Percentiles rank a stretch among this genome's conserved stretches.
Conservation (phyloP, 2,113 vertebrate genomes). For the Sciurus niger region DNA sequence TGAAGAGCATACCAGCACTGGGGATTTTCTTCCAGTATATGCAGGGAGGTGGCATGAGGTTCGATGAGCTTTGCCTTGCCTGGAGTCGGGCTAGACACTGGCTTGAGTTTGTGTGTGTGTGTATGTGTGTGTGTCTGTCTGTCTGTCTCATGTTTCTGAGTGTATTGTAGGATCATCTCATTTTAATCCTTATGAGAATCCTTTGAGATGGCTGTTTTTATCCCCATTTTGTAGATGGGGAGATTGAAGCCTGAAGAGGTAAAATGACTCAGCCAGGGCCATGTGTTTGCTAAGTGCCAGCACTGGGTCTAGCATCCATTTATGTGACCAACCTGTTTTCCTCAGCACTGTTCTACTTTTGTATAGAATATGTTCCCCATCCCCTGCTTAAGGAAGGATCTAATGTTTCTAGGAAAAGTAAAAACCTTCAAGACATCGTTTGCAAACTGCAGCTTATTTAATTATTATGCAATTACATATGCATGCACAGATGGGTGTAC, state of each 20-base stretch:
- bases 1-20: neutral
- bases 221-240: neutral
- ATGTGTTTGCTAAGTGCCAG: neutral
- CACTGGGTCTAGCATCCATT: neutral
- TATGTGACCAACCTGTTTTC: neutral
- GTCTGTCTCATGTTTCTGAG: neutral
- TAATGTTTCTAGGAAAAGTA: neutral
- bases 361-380: neutral
- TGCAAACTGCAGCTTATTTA: slow-evolving; percentile 10
- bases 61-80: neutral
- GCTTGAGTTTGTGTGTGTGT: neutral
- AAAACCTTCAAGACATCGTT: slow-evolving; percentile 17
- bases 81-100: neutral
- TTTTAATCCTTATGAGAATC: neutral
- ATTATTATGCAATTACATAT: neutral
- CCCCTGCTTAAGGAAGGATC: slow-evolving; percentile 32
- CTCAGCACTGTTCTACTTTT: neutral
- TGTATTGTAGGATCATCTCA: neutral
- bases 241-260: neutral
- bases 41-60: neutral
- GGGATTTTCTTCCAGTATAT: neutral
- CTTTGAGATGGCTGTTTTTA: neutral
- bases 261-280: neutral
- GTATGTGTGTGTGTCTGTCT: no score
- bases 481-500: no score